phyloP scores from a whole-genome alignment of 2,113 vertebrate species.

The Salvelinus alpinus region DNA sequence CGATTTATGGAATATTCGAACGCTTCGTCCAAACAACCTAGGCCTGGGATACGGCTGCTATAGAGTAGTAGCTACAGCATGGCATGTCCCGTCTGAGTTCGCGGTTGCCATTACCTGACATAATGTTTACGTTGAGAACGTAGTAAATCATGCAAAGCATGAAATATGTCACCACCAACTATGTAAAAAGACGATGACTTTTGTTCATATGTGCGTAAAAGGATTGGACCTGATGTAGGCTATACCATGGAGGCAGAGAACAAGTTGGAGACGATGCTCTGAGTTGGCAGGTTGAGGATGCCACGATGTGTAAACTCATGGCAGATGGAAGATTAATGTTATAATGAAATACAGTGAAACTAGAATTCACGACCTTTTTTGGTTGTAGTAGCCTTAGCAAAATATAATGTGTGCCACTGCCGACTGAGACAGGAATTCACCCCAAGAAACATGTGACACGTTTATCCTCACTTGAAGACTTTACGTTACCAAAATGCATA shows the following conservation, averaged over 20 bases:
- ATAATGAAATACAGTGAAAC: background rate
- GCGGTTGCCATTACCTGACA: slow-evolving; percentile 36
- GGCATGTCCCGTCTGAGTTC: slow-evolving; percentile 71
- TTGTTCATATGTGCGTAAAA: background rate
- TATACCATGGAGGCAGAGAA: slow-evolving; percentile 36
- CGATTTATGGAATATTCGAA: slow-evolving; percentile 52
- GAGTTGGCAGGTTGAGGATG: slow-evolving; percentile 52
- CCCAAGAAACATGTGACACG: slow-evolving; percentile 13
- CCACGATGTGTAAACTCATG: slow-evolving; percentile 25
- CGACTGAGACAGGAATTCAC: background rate
- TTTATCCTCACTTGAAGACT: background rate
- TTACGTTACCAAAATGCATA: background rate
- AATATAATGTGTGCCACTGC: background rate
- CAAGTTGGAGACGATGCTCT: slow-evolving; percentile 45
- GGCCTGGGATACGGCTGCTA: slow-evolving; percentile 56
- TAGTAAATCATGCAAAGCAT: background rate
- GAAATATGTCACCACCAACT: background rate
- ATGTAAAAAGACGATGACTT: background rate
- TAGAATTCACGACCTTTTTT: slow-evolving; percentile 27
- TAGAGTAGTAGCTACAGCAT: background rate
- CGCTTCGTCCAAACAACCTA: slow-evolving; percentile 47
- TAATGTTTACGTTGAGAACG: background rate
- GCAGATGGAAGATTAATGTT: background rate
- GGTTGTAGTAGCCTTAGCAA: background rate
- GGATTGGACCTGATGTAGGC: background rate